phyloP scores from a whole-genome alignment of 1,140 invertebrate genomes.

The Tetraneura akinire region DNA sequence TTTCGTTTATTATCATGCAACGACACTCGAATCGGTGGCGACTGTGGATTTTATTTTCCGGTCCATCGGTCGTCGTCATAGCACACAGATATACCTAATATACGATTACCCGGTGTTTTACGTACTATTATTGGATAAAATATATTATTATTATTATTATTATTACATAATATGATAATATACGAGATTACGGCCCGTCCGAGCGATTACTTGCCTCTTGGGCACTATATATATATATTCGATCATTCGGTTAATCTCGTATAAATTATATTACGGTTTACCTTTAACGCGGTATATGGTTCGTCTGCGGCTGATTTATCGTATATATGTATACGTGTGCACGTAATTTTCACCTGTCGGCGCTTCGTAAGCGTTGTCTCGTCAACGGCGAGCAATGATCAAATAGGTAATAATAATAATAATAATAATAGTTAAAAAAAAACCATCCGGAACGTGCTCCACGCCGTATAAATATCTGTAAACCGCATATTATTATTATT shows the following conservation, averaged over 20 bases:
- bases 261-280: not conserved
- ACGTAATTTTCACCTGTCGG: constrained; percentile 43
- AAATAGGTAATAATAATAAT: not conserved
- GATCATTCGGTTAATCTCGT: too few species aligned
- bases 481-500: too few species aligned
- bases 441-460: constrained; percentile 23
- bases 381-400: not conserved
- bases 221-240: too few species aligned
- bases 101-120: constrained; percentile 5
- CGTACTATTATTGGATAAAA: not conserved
- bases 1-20: not conserved
- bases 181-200: not conserved
- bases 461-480: not conserved
- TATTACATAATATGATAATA: too few species aligned
- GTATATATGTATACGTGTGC: too few species aligned
- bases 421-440: constrained; percentile 11
- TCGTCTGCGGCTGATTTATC: not conserved
- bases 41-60: constrained; percentile 13
- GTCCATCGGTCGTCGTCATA: constrained; percentile 3
- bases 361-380: not conserved
- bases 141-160: too few species aligned
- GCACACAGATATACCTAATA: not conserved
- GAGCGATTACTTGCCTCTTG: not conserved
- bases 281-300: not conserved
- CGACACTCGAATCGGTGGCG: constrained; percentile 1